Conservation (phyloP, 2,113 vertebrate species). For the Seriola quinqueradiata region DNA sequence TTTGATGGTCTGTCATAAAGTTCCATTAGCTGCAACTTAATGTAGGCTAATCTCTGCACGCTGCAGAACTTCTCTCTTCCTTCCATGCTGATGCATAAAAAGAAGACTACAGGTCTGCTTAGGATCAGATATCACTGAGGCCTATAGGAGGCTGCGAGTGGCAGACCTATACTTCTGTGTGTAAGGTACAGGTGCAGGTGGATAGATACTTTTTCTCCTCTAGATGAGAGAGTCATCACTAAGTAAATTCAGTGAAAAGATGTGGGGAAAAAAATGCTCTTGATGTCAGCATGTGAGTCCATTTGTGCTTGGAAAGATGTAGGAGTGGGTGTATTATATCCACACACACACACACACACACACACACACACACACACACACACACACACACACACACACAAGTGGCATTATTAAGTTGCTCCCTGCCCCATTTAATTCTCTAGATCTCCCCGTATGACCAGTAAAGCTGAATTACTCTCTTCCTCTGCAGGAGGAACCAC, state of each 20-base stretch:
- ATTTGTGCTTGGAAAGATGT: constrained; percentile 16
- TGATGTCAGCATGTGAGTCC: constrained; percentile 1
- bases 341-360: constrained; percentile 18
- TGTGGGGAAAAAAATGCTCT: neutral
- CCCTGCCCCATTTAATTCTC: constrained; percentile 56
- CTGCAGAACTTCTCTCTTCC: constrained; percentile 36
- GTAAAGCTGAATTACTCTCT: constrained; percentile 69
- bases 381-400: constrained; percentile 27
- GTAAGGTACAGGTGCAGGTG: constrained; percentile 16
- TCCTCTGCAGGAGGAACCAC: constrained; percentile 71
- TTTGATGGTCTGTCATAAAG: constrained; percentile 57
- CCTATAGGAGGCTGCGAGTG: constrained; percentile 11
- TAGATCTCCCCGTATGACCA: constrained; percentile 59
- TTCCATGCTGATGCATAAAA: constrained; percentile 38
- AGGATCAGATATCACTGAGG: constrained; percentile 39
- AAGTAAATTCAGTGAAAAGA: too few species aligned
- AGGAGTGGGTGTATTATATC: neutral
- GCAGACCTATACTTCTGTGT: neutral
- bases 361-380: constrained; percentile 15
- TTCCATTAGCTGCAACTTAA: constrained; percentile 62
- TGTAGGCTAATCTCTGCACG: constrained; percentile 58
- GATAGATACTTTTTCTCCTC: neutral
- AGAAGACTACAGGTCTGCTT: constrained; percentile 29
- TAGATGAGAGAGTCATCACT: neutral
- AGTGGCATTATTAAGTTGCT: constrained; percentile 77